These are phyloP conservation scores for Bellardia pandia DNA, from an alignment of 2,888 invertebrate genomes.

Conservation along the genomic window DNA sequence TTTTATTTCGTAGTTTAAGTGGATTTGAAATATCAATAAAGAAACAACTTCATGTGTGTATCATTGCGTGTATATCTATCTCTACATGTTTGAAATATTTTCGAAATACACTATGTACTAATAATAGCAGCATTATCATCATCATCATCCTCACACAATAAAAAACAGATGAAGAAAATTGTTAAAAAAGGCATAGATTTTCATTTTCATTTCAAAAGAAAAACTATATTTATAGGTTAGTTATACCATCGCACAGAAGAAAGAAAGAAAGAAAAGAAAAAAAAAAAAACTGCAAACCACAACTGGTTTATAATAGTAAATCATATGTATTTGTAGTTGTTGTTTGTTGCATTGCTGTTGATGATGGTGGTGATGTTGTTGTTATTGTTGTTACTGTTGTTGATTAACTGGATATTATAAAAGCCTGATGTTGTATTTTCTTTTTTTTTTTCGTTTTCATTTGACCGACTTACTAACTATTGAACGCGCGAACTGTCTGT, in stretches of 20 bases:
- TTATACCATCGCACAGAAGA: constrained; percentile 62
- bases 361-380: constrained; percentile 43
- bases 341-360: constrained; percentile 46
- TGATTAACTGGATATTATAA: constrained; percentile 69
- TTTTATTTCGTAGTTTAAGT: neutral
- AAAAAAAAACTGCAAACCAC: constrained; percentile 26
- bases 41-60: neutral
- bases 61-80: constrained; percentile 3
- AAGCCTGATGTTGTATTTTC: constrained; percentile 44
- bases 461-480: constrained; percentile 70
- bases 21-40: neutral
- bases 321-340: constrained; percentile 54
- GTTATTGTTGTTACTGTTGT: constrained; percentile 35
- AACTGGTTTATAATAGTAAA: constrained; percentile 69
- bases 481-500: constrained; percentile 33
- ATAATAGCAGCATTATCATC: neutral
- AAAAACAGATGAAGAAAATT: constrained; percentile 51
- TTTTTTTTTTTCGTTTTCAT: constrained; percentile 52
- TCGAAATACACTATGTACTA: constrained; percentile 12
- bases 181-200: constrained; percentile 61
- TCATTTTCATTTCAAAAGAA: constrained; percentile 70
- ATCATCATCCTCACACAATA: constrained; percentile 17
- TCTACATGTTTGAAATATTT: constrained; percentile 15
- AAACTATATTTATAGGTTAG: constrained; percentile 74
- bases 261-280: neutral